Base-by-base conservation (phyloP, 2,888 invertebrate genomes). In the Parnassius glacialis region DNA sequence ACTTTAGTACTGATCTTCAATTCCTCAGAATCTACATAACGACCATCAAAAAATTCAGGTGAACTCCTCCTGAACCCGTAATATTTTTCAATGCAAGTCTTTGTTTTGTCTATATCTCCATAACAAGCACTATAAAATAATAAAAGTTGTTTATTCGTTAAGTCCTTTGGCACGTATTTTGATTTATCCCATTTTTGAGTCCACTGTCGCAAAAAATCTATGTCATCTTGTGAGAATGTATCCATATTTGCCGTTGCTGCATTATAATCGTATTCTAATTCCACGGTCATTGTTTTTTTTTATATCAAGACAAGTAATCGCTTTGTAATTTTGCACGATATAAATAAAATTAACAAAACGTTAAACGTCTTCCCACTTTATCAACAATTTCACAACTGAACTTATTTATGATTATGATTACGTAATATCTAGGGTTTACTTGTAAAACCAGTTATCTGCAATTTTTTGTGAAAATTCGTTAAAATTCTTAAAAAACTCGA, bases 91-190 rank as follows among this genome's bases (percentile, higher is more conserved):
- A 34, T 34, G 34, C 43, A 43, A 43, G 77, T 82, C 74, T 93
- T 93, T 0, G 93, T 93, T 59, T 90, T 91, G 12, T 93, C 93
- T 69, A 93, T 72, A 50, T 94, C 87, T 61, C 92, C 93, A 65
- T 93, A 92, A 78, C 95, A 95, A 55, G 95, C 94, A 72, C 94
- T 92, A 68, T 94, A 92, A 74, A 95, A 95, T 52, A 94, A 79
- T 43, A 93, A 90, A 60, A 95, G 84, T 77, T 94, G 94, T 79
- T 94, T 94, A 68, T 93, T 92, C 44, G 92, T 72, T 65, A 92
- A 71, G 77, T 92, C 91, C 71, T 88, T 87, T 20, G 93, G 92
- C 66, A 92, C 85, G 74, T 79, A 87, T 84, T 91, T 91, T 44
- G 85, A 77, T 78, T 82, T 85, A 68, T 92, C 92, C 71, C 90